Evolutionary conservation across 2,113 vertebrate genomes (phyloP).

Genomic region (Odocoileus hemionus): DNA sequence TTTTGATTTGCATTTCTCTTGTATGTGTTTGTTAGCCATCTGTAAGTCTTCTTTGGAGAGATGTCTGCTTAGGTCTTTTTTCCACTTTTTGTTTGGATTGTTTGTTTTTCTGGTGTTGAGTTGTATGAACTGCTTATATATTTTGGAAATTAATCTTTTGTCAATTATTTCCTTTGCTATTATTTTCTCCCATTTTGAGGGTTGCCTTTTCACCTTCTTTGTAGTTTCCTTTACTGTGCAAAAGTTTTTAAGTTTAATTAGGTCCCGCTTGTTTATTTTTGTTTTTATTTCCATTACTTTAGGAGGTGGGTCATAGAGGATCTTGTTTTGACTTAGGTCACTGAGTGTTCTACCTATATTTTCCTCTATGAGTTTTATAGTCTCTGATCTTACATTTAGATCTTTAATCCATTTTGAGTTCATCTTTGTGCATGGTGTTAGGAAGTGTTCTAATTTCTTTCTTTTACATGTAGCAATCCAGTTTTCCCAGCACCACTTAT

Average conservation of each 20-base stretch:
- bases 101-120: background rate
- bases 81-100: background rate
- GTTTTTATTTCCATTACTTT: background rate
- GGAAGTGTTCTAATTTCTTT: background rate
- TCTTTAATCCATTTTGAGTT: background rate
- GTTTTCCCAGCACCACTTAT: background rate
- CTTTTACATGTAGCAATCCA: background rate
- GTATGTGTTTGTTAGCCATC: background rate
- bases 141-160: background rate
- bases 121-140: background rate
- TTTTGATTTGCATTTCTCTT: background rate
- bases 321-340: background rate
- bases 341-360: background rate
- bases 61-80: background rate
- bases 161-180: background rate
- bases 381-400: background rate
- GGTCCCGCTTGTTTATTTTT: background rate
- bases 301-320: background rate
- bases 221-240: background rate
- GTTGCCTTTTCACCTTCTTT: background rate
- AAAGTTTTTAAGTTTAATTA: background rate
- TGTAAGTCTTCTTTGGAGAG: background rate
- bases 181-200: background rate
- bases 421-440: background rate
- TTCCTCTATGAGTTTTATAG: background rate